Percentiles rank a stretch among this genome's conserved stretches.
Evolutionary conservation across 2,888 invertebrate species (phyloP).

Genomic region (Beris chalybata): DNA sequence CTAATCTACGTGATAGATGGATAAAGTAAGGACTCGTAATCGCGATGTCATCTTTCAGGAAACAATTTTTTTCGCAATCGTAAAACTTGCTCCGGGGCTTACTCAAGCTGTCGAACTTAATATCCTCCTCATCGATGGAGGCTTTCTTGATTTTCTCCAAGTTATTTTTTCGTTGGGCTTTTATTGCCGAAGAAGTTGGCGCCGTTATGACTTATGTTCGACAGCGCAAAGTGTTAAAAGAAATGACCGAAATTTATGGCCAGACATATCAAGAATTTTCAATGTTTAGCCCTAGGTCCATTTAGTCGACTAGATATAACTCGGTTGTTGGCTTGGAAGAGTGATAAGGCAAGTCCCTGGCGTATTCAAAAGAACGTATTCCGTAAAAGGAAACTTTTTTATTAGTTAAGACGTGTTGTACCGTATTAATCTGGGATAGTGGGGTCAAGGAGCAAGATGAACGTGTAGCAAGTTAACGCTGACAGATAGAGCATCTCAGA

Average conservation of each 20-base stretch:
- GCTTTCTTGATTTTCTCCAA: not conserved
- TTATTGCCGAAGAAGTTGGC: conserved; percentile 6
- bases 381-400: too few species aligned
- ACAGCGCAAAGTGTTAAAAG: conserved; percentile 11
- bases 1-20: too few species aligned
- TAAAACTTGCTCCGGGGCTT: not conserved
- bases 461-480: too few species aligned
- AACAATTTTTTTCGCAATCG: not conserved
- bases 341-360: not conserved
- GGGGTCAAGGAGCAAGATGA: too few species aligned
- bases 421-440: too few species aligned
- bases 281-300: too few species aligned
- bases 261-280: too few species aligned
- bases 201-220: conserved; percentile 19
- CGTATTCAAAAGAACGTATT: conserved; percentile 1
- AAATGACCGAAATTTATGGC: conserved; percentile 1
- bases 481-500: too few species aligned
- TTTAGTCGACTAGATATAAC: too few species aligned
- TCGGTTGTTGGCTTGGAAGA: not conserved
- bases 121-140: not conserved
- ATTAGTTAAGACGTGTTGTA: too few species aligned
- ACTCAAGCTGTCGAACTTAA: conserved; percentile 2
- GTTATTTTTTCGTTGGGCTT: not conserved
- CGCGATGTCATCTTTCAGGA: not conserved
- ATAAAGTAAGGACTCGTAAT: too few species aligned